phyloP scores from a whole-genome alignment of 2,888 invertebrate genomes.

The Barypeithes pellucidus region DNA sequence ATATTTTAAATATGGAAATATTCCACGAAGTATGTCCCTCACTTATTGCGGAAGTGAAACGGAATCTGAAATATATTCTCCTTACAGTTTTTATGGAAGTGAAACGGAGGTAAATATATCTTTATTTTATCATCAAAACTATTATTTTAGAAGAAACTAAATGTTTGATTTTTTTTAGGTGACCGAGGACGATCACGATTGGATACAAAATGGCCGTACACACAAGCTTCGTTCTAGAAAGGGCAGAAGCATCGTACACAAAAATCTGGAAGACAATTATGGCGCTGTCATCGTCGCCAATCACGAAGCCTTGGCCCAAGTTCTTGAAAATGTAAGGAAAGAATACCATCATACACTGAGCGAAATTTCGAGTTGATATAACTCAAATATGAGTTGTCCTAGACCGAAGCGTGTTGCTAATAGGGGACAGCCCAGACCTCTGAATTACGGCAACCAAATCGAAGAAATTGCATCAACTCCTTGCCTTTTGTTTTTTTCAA shows the following conservation, averaged over 20 bases:
- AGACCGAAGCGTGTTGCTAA: no score
- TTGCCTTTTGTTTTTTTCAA: no score
- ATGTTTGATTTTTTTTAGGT: slow-evolving; percentile 64
- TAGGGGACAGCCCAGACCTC: no score
- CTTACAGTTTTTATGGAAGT: slow-evolving; percentile 83
- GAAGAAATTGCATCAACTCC: no score
- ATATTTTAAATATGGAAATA: slow-evolving; percentile 76
- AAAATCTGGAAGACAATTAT: slow-evolving; percentile 91
- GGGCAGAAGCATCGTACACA: slow-evolving; percentile 87
- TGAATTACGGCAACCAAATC: no score
- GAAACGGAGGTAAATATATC: slow-evolving; percentile 70
- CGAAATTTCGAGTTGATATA: no score
- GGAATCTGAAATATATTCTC: slow-evolving; percentile 88
- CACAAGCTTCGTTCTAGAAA: slow-evolving; percentile 81
- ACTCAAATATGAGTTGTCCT: no score
- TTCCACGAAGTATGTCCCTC: slow-evolving; percentile 78
- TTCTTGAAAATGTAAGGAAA: slow-evolving; percentile 85
- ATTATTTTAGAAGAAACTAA: no score
- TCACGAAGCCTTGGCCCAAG: slow-evolving; percentile 91
- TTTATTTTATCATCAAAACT: no score
- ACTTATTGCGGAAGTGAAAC: slow-evolving; percentile 89
- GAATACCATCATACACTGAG: no score
- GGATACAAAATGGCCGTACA: slow-evolving; percentile 69
- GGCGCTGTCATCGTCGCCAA: slow-evolving; percentile 92
- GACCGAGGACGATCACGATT: slow-evolving; percentile 73